These are phyloP conservation scores for Parapristionchus giblindavisi DNA, from an alignment of 2,888 invertebrate genomes.

Conservation along the genomic window DNA sequence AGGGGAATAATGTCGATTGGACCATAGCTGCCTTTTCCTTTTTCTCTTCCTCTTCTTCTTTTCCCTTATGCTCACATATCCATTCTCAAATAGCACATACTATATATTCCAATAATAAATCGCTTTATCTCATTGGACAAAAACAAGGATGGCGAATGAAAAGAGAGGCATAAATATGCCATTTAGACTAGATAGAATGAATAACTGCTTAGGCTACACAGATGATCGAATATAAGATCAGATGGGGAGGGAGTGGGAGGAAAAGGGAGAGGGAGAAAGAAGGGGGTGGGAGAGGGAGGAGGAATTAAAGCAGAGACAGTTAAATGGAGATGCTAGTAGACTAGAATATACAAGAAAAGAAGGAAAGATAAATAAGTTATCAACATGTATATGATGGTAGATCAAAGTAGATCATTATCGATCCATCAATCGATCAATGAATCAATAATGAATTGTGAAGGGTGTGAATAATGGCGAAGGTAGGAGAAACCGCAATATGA, in stretches of 20 bases:
- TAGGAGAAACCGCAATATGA: slow-evolving; percentile 21
- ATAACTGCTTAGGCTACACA: too few species aligned
- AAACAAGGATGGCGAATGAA: too few species aligned
- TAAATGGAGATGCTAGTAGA: slow-evolving; percentile 28
- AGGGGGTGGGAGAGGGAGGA: background rate
- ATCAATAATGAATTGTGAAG: slow-evolving; percentile 1
- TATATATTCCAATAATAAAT: too few species aligned
- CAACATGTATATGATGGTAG: slow-evolving; percentile 30
- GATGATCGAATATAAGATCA: too few species aligned
- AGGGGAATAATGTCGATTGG: too few species aligned
- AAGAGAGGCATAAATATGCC: too few species aligned
- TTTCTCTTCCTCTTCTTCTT: too few species aligned
- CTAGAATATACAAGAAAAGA: slow-evolving; percentile 17
- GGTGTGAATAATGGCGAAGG: slow-evolving; percentile 16
- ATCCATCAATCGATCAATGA: slow-evolving; percentile 17
- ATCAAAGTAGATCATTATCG: background rate
- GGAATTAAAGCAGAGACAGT: slow-evolving; percentile 18
- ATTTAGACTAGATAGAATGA: too few species aligned
- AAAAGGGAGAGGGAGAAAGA: slow-evolving; percentile 12
- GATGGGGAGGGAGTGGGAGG: background rate
- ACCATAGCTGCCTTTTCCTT: too few species aligned
- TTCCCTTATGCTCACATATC: too few species aligned
- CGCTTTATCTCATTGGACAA: too few species aligned
- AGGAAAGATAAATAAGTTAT: slow-evolving; percentile 27
- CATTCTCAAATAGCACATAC: too few species aligned